Conservation (phyloP, 2,888 invertebrate species). For the Eupithecia vulgata region DNA sequence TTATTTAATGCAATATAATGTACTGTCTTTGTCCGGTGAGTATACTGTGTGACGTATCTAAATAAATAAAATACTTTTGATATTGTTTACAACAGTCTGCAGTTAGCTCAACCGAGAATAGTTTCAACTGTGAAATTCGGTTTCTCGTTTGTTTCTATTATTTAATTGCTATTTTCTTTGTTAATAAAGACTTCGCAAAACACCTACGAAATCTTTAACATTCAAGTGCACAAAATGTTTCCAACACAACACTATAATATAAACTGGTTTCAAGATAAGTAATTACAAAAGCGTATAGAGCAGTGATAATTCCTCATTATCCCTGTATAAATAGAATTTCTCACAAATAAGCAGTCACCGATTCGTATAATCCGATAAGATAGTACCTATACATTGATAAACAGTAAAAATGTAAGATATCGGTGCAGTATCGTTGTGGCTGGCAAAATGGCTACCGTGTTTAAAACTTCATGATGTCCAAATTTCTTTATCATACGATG, state of each 20-base stretch:
- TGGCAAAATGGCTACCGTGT: conserved; percentile 41
- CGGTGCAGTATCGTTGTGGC: conserved; percentile 35
- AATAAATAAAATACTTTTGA: not conserved
- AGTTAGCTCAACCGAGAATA: no score
- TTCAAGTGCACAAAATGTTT: not conserved
- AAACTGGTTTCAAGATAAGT: not conserved
- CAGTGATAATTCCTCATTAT: conserved; percentile 25
- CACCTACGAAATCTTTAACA: not conserved
- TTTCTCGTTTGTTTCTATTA: not conserved
- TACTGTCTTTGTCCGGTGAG: not conserved
- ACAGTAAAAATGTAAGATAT: conserved; percentile 27
- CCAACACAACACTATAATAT: not conserved
- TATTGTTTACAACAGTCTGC: no score
- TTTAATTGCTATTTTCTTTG: not conserved
- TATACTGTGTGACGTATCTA: not conserved
- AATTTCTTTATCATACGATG: conserved; percentile 40
- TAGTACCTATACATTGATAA: conserved; percentile 41
- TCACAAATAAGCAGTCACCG: conserved; percentile 47
- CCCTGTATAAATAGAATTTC: conserved; percentile 19
- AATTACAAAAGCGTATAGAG: conserved; percentile 4
- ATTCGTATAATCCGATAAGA: conserved; percentile 53
- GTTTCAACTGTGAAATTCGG: not conserved
- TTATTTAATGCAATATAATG: not conserved
- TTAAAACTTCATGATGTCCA: conserved; percentile 32
- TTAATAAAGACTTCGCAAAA: not conserved